A percentile compares a stretch with the other conserved stretches of the same genome.
Conservation (phyloP, 2,113 vertebrate genomes). For the Donacobius atricapilla region DNA sequence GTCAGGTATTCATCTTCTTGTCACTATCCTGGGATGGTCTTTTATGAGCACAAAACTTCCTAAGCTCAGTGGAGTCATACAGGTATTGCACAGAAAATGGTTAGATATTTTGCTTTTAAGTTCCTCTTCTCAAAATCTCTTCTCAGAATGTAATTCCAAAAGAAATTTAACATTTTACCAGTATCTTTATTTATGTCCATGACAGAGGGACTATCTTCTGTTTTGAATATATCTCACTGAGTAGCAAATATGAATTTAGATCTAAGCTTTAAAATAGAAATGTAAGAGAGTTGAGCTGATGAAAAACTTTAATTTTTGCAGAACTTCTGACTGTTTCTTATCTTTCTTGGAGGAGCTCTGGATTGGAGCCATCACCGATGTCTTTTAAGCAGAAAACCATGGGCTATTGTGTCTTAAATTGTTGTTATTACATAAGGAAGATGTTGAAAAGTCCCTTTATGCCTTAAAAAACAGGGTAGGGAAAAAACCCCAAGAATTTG, state of each 20-base stretch:
- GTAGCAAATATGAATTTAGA: not conserved
- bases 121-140: not conserved
- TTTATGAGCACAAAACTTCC: not conserved
- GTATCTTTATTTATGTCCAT: not conserved
- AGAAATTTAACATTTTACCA: not conserved
- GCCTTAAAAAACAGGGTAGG: not conserved
- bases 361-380: not conserved
- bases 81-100: not conserved
- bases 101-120: not conserved
- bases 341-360: not conserved
- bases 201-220: not conserved
- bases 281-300: not conserved
- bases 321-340: not conserved
- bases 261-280: not conserved
- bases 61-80: not conserved
- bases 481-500: not conserved
- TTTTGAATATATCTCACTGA: not conserved
- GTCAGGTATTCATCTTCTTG: no score
- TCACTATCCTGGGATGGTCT: not conserved
- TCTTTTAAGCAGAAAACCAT: not conserved
- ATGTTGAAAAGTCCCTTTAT: not conserved
- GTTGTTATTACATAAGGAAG: not conserved
- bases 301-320: not conserved
- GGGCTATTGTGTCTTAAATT: not conserved
- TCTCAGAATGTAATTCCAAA: not conserved